Percentiles rank a stretch among this genome's conserved stretches.
Evolutionary conservation across 2,797 vertebrate genomes (phyloP).

Genomic region (Glossophaga mutica): DNA sequence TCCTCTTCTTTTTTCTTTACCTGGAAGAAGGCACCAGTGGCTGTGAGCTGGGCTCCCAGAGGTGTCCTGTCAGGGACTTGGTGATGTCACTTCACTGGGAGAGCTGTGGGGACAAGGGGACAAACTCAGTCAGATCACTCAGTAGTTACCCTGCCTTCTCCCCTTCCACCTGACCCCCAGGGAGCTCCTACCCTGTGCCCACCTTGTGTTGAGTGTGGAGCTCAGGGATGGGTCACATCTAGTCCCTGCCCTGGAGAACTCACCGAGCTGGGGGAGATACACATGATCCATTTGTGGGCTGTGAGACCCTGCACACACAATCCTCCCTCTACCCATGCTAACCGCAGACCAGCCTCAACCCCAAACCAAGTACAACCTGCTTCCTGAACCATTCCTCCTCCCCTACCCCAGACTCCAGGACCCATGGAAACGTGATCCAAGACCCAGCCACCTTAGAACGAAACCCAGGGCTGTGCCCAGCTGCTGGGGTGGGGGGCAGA

Average conservation of each 20-base stretch:
- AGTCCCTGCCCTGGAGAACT: background rate
- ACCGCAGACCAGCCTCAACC: background rate
- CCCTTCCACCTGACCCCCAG: background rate
- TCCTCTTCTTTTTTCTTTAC: slow-evolving; percentile 31
- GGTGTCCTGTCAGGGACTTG: background rate
- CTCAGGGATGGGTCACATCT: background rate
- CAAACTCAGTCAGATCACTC: background rate
- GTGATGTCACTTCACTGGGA: slow-evolving; percentile 37
- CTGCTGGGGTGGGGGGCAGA: background rate
- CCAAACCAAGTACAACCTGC: background rate
- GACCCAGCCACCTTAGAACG: background rate
- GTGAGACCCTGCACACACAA: background rate
- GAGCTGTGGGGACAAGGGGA: slow-evolving; percentile 43
- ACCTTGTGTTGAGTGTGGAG: background rate
- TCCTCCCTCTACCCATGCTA: background rate
- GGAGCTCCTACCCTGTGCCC: background rate
- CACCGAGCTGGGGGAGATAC: background rate
- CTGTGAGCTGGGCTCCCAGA: slow-evolving; percentile 11
- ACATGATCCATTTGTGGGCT: background rate
- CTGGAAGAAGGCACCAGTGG: slow-evolving; percentile 51
- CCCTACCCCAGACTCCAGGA: background rate
- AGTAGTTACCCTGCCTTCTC: background rate
- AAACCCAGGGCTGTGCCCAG: background rate
- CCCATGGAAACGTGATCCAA: background rate
- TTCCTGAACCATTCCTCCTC: background rate